Base-by-base conservation (phyloP, 2,888 invertebrate genomes). In the Cephus sareptanus region DNA sequence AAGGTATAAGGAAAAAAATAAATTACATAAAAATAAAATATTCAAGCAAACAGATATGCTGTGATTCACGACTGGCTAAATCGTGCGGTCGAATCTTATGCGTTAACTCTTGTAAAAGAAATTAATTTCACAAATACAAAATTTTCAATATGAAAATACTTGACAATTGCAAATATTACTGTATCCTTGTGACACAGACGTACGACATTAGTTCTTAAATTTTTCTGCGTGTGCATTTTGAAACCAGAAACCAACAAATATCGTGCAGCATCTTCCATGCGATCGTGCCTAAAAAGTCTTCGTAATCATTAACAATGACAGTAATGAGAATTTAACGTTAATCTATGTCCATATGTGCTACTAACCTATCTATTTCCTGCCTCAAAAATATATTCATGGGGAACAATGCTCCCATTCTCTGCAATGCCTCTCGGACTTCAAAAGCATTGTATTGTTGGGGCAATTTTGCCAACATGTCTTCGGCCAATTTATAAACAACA, bases 331-430 rank as follows among this genome's bases (percentile, higher is more conserved):
- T 30, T 70, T 13, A 30, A 70, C 13, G 23, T 30, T n/a, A 11
- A 70, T 33, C 13, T 12, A 33, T 70, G 15, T 70, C 30, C 11
- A 71, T 31, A 31, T 9, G 6, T 15, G 34, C 6, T 34, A 68
- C 11, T 77, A 82, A 87, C 91, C 91, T 88, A 86, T 95, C 94
- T 69, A 95, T 92, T 91, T 95, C 95, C 89, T 95, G 95, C 15
- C 94, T 91, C 77, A 99, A 93, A 92, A 99, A 98, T 87, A 99
- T 99, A 90, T 98, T 98, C 97, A 99, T 98, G 0, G 99, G 98
- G 76, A 98, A 93, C 77, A 99, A 93, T 15, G 97, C 95, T 0
- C 98, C 98, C 97, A 98, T 98, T 86, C 97, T 95, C 83, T 95
- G 95, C 70, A 99, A 92, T 3, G 97, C 96, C 89, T 98, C 98